A percentile compares a stretch with the other conserved stretches of the same genome.
phyloP scores from a whole-genome alignment of 2,888 invertebrate species.

The Plebejus melissa region DNA sequence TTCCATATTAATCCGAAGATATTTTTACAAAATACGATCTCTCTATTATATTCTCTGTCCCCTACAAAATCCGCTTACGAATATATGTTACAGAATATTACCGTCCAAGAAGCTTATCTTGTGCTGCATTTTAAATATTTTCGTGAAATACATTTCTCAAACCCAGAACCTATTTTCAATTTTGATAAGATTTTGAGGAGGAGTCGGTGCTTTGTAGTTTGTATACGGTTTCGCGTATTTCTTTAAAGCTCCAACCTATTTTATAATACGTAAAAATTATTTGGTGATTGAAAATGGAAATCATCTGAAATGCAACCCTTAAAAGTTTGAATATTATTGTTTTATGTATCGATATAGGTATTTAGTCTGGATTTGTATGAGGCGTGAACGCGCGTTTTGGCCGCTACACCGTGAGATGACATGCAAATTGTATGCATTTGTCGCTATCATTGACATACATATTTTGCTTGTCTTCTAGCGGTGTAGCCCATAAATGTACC shows the following conservation, averaged over 20 bases:
- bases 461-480: too few relatives aligned
- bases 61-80: not conserved
- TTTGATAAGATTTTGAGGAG: not conserved
- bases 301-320: too few relatives aligned
- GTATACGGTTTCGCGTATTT: not conserved
- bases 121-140: not conserved
- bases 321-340: too few relatives aligned
- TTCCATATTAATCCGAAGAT: too few relatives aligned
- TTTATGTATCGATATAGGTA: too few relatives aligned
- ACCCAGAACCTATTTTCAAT: conserved; percentile 7
- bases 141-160: not conserved
- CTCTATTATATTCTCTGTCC: not conserved
- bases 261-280: not conserved
- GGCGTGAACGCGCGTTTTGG: too few relatives aligned
- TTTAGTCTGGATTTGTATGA: too few relatives aligned
- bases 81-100: not conserved
- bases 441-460: too few relatives aligned
- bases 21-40: not conserved
- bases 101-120: not conserved
- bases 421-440: too few relatives aligned
- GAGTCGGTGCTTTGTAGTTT: not conserved
- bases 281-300: not conserved
- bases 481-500: too few relatives aligned
- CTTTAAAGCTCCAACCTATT: not conserved
- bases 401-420: too few relatives aligned